Evolutionary conservation across 2,888 invertebrate species (phyloP).

Genomic region (Nomada ferruginata): DNA sequence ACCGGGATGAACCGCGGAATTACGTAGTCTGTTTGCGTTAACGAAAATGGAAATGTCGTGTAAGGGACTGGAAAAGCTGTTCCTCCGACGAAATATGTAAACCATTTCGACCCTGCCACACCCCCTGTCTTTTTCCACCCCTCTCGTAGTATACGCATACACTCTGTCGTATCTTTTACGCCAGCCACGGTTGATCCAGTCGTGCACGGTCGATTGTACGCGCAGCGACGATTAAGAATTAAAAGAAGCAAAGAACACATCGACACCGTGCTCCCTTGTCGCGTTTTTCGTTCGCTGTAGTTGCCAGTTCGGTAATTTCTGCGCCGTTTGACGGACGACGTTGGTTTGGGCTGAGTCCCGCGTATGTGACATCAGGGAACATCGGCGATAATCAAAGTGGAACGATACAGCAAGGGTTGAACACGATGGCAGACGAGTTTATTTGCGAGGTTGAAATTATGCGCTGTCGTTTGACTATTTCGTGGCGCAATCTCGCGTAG

Average conservation of each 20-base stretch:
- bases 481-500: not conserved
- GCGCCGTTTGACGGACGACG: not conserved
- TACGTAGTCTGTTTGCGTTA: constrained; percentile 48
- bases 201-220: constrained; percentile 46
- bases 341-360: not conserved
- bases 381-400: constrained; percentile 2
- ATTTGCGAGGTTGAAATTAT: not conserved
- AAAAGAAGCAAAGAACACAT: constrained; percentile 49
- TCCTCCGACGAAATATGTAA: constrained; percentile 22
- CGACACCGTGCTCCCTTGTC: constrained; percentile 35
- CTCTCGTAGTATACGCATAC: not conserved
- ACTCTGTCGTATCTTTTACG: constrained; percentile 17
- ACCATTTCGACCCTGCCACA: not conserved
- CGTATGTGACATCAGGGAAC: too few relatives aligned
- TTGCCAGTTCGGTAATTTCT: constrained; percentile 15
- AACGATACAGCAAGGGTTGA: not conserved
- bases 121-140: constrained; percentile 26
- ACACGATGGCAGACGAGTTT: not conserved
- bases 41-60: constrained; percentile 55
- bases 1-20: constrained; percentile 38
- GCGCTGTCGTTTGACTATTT: not conserved
- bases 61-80: not conserved
- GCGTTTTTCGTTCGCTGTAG: constrained; percentile 31
- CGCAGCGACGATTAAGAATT: constrained; percentile 54
- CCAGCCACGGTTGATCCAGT: constrained; percentile 28